These are phyloP conservation scores for Marronus borbonicus DNA, from an alignment of 2,888 invertebrate genomes.

Conservation along the genomic window DNA sequence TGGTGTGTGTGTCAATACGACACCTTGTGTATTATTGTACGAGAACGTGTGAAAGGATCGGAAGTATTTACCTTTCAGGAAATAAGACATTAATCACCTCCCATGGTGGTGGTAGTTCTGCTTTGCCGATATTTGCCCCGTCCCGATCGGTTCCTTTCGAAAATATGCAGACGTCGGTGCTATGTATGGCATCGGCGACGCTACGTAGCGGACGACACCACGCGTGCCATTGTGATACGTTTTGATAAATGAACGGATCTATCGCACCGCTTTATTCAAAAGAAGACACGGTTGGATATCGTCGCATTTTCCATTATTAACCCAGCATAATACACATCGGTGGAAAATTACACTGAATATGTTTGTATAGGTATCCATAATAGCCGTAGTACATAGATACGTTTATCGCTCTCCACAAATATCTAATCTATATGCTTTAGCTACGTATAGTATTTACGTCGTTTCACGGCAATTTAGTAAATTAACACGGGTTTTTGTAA, in stretches of 20 bases:
- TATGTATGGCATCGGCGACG: neutral
- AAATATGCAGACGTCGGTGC: neutral
- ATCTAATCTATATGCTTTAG: neutral
- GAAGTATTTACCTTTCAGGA: constrained; percentile 57
- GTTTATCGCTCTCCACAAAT: neutral
- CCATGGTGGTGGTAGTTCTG: constrained; percentile 24
- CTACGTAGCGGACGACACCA: constrained; percentile 9
- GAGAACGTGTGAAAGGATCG: constrained; percentile 42
- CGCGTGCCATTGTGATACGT: constrained; percentile 29
- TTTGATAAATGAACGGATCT: constrained; percentile 40
- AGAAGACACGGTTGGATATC: constrained; percentile 48
- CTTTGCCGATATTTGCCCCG: constrained; percentile 5
- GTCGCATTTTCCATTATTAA: constrained; percentile 50
- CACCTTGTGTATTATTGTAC: constrained; percentile 23
- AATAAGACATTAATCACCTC: constrained; percentile 58
- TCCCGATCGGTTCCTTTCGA: neutral
- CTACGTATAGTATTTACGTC: constrained; percentile 5
- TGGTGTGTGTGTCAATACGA: constrained; percentile 22
- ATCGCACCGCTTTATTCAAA: constrained; percentile 43
- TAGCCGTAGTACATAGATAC: no score
- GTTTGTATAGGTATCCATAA: neutral
- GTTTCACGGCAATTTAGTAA: constrained; percentile 46
- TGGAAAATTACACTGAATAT: neutral
- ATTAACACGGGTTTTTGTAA: constrained; percentile 36
- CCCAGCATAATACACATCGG: constrained; percentile 36